Evolutionary conservation across 2,888 invertebrate genomes (phyloP).

Genomic region (Brachycybe producta): DNA sequence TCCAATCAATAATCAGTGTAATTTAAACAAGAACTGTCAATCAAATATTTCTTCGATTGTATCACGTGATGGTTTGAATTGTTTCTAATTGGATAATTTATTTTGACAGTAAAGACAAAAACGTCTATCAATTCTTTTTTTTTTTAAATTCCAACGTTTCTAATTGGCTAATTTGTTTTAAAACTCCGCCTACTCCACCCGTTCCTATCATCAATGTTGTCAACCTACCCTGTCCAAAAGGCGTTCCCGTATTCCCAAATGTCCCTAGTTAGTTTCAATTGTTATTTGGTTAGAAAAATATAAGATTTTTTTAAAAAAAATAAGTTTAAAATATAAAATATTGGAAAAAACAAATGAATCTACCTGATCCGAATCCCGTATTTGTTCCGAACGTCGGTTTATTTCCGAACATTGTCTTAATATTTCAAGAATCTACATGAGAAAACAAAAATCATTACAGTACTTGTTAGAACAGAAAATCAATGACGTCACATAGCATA

Average conservation of each 20-base stretch:
- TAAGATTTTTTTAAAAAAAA: conserved; percentile 23
- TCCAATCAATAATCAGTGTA: no score
- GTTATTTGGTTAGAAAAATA: background rate
- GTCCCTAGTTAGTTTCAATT: conserved; percentile 14
- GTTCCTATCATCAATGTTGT: no score
- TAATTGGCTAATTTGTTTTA: no score
- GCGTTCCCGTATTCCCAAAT: conserved; percentile 31
- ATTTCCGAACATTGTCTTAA: conserved; percentile 24
- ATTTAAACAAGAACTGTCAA: no score
- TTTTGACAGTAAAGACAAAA: conserved; percentile 3
- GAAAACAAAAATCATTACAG: no score
- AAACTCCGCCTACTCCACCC: no score
- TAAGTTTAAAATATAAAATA: conserved; percentile 15
- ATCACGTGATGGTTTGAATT: no score
- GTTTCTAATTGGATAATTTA: background rate
- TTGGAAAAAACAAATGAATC: conserved; percentile 11
- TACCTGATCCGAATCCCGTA: conserved; percentile 23
- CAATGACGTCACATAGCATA: no score
- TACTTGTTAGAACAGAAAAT: no score
- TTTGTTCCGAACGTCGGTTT: conserved; percentile 24
- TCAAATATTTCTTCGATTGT: no score
- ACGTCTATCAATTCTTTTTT: background rate
- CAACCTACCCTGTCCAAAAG: conserved; percentile 35
- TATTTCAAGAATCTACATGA: no score
- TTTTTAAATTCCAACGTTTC: no score